Evolutionary conservation across 2,113 vertebrate genomes (phyloP).

Genomic region (Climacteris rufus): DNA sequence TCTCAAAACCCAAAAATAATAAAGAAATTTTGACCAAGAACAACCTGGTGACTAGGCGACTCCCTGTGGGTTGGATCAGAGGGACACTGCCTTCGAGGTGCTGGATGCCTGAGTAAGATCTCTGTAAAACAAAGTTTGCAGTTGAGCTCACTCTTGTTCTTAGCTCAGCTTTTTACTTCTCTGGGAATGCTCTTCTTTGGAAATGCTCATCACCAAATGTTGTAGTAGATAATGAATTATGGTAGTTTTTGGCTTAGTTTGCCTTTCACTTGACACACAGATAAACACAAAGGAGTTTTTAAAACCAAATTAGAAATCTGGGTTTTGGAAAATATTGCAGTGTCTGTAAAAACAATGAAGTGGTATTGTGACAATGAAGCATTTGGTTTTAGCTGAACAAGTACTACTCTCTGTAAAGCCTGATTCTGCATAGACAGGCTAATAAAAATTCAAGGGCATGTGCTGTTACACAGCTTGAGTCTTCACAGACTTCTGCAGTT

Average conservation of each 20-base stretch:
- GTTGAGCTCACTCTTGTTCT: not conserved
- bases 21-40: not conserved
- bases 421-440: not conserved
- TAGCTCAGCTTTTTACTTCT: not conserved
- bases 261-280: not conserved
- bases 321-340: not conserved
- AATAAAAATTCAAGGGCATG: not conserved
- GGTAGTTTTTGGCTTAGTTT: not conserved
- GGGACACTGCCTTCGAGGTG: not conserved
- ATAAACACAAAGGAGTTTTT: not conserved
- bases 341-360: not conserved
- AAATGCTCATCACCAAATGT: not conserved
- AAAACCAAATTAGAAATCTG: not conserved
- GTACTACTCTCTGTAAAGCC: not conserved
- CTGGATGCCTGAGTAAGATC: not conserved
- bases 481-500: not conserved
- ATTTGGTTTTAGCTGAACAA: not conserved
- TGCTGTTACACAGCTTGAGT: not conserved
- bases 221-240: not conserved
- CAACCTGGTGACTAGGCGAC: not conserved
- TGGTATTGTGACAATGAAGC: not conserved
- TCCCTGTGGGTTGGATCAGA: not conserved
- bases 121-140: not conserved
- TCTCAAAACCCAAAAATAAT: not conserved
- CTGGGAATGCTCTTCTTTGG: not conserved